Evolutionary conservation across 2,888 invertebrate genomes (phyloP), one percentile per base, ranked within the genome.

Genomic region (Hipparchia semele): DNA sequence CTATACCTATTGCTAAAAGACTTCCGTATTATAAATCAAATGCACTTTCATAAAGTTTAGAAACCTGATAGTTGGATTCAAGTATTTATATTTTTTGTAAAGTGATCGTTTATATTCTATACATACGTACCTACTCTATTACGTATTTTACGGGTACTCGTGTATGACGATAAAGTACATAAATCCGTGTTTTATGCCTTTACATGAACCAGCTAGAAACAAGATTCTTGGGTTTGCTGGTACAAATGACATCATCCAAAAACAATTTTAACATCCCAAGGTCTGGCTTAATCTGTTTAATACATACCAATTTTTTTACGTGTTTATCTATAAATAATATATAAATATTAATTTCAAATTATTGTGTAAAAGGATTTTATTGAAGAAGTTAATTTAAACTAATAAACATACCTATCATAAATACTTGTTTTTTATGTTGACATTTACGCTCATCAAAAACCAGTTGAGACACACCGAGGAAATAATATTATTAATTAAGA

Each of bases 191-290:
- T 75, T 75, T 74, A 74, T 72, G 73, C 69, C 39, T 70, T 71
- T 69, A 53, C 70, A 69, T 71, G 70, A 65, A 61, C 75, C 65
- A 71, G 54, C 73, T 69, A 61, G 70, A 75, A 73, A 73, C 75
- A 64, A 76, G 74, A 72, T 72, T 68, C 70, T 72, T 65, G 51
- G 56, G 60, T 70, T 56, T 66, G 70, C 65, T 45, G 9, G 12
- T 56, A 64, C 49, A 56, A 68, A 74, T 74, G 74, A 70, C 70
- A 74, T 74, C 70, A 74, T 73, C 33, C 64, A 70, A 69, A 68
- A 71, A 69, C 45, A 49, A 39, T 59, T 62, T 54, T 58, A 49
- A 60, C 56, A 61, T 60, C 61, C 68, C 62, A 68, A 61, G 60
- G 23, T 56, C 33, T 59, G 23, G 10, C 70, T 70, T 33, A 68